Base-by-base conservation (phyloP, 2,797 vertebrate genomes). In the Poeciliopsis infans region DNA sequence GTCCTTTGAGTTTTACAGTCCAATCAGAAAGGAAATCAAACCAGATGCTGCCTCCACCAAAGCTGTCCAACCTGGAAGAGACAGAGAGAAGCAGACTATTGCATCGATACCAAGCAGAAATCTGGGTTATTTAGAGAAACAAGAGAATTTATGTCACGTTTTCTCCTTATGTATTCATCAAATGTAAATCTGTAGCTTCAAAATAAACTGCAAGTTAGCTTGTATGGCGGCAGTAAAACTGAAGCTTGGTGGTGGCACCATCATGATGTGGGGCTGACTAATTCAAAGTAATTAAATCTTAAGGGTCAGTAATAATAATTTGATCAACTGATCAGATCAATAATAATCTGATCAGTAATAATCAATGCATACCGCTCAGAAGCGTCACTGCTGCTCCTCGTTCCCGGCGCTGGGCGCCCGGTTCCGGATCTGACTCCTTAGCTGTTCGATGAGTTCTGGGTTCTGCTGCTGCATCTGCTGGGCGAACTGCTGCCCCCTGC, bases 401-500 rank as follows among this genome's bases (percentile, higher is more conserved):
- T 97, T 97, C 83, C 97, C 97, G 76, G 97, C 94, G 36, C 98
- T 99, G 41, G 98, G 97, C 41, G 97, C 95, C 80, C 97, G 96
- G 93, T 97, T 99, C 77, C 98, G 96, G 20, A 99, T 97, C 85
- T 99, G 97, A 93, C 96, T 99, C 49, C 98, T 94, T 74, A 99
- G 94, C 94, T 98, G 97, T 85, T 99, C 98, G 51, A 99, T 98
- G 28, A 99, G 93, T 89, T 99, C 98, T 0, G 98, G 98, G 69
- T 99, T 99, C 93, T 99, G 97, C 93, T 98, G 97, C 91, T 99
- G 98, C 97, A 99, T 99, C 95, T 99, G 98, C 93, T 99, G 98
- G 1, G 98, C 98, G 0, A 99, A 98, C 91, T 99, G 98, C 88
- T 99, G 98, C 41, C 98, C 98, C 64, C 98, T 95, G 86, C 31